phyloP scores from a whole-genome alignment of 2,888 invertebrate species.

The Malacosoma neustria region DNA sequence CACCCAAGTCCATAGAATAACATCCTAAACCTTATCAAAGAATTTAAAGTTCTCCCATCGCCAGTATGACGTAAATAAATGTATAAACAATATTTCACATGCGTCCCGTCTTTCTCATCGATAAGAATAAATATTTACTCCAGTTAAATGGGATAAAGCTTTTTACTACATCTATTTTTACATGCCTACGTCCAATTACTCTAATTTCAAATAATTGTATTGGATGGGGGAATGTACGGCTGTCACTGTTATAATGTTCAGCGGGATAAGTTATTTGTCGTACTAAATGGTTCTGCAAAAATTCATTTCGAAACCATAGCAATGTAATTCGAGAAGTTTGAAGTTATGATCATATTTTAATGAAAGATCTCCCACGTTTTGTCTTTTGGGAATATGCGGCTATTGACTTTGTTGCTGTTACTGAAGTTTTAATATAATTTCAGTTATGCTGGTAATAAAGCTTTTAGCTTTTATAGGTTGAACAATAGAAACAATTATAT shows the following conservation, averaged over 20 bases:
- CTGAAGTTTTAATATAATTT: too few relatives aligned
- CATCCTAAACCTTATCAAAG: background rate
- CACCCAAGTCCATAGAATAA: too few relatives aligned
- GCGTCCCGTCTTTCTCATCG: constrained; percentile 24
- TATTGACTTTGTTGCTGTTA: too few relatives aligned
- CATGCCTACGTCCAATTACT: constrained; percentile 3
- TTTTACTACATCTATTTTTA: constrained; percentile 16
- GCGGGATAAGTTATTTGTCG: background rate
- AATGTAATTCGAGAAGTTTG: background rate
- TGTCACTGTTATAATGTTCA: background rate
- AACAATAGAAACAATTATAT: too few relatives aligned
- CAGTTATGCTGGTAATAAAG: background rate
- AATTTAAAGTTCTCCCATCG: background rate
- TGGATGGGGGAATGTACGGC: background rate
- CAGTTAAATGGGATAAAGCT: constrained; percentile 32
- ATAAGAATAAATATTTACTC: constrained; percentile 39
- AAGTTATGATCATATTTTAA: background rate
- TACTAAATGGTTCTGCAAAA: background rate
- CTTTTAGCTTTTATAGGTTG: background rate
- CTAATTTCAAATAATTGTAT: background rate
- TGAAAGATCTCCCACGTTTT: too few relatives aligned
- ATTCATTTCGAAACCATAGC: background rate
- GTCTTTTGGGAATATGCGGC: too few relatives aligned
- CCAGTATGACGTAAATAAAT: background rate
- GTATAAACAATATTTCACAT: constrained; percentile 21